Conservation (phyloP, 2,113 vertebrate species). For the Girardinichthys multiradiatus region DNA sequence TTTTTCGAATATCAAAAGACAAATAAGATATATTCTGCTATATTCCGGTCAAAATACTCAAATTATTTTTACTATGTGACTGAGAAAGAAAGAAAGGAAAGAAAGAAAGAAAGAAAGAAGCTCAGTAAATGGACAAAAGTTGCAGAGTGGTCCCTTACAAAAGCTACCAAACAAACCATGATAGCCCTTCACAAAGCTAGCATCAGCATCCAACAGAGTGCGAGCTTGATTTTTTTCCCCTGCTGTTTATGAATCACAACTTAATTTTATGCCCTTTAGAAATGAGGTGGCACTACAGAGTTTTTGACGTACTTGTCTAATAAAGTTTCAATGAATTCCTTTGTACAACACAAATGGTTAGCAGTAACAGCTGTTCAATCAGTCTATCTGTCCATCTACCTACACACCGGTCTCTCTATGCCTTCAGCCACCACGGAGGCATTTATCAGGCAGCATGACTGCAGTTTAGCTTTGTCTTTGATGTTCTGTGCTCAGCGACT, state of each 20-base stretch:
- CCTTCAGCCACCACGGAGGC: neutral
- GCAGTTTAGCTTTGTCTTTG: conserved; percentile 44
- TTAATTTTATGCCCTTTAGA: conserved; percentile 41
- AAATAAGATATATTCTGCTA: too few relatives aligned
- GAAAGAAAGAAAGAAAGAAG: neutral
- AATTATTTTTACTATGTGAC: too few relatives aligned
- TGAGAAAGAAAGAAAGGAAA: neutral
- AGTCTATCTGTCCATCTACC: neutral
- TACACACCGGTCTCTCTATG: neutral
- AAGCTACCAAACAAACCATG: conserved; percentile 17
- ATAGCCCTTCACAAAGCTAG: conserved; percentile 18
- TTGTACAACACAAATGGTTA: conserved; percentile 18
- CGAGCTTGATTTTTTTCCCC: conserved; percentile 19
- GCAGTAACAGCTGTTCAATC: conserved; percentile 8
- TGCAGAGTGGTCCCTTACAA: conserved; percentile 19
- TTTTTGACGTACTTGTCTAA: conserved; percentile 53
- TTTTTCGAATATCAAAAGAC: too few relatives aligned
- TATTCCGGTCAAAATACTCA: too few relatives aligned
- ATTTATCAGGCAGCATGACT: conserved; percentile 18
- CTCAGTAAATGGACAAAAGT: conserved; percentile 20
- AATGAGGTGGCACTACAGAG: conserved; percentile 18
- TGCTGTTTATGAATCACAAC: conserved; percentile 45
- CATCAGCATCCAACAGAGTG: conserved; percentile 36
- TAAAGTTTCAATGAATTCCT: conserved; percentile 40
- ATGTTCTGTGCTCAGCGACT: conserved; percentile 39